Conservation (phyloP, 2,113 vertebrate species). For the Microcebus murinus region DNA sequence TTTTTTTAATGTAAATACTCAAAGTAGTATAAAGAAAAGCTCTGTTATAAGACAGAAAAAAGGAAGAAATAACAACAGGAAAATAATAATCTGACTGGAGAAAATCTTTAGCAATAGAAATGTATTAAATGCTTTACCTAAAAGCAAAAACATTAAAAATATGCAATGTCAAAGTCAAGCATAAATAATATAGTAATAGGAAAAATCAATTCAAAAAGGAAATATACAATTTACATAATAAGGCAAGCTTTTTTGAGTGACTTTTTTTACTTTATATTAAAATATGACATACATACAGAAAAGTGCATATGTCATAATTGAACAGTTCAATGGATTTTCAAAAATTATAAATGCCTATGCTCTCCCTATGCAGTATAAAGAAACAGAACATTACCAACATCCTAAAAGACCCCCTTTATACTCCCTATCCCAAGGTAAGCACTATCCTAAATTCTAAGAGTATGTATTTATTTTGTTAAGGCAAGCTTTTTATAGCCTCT, state of each 20-base stretch:
- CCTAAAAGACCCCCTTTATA: neutral
- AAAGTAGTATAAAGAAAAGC: neutral
- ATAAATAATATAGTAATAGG: neutral
- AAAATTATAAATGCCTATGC: neutral
- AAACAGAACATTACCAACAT: neutral
- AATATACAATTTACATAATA: neutral
- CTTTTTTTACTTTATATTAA: neutral
- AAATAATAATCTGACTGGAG: neutral
- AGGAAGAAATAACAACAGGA: neutral
- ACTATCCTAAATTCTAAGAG: neutral
- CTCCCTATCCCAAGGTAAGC: neutral
- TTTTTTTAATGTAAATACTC: neutral
- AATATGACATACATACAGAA: neutral
- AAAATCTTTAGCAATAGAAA: slow-evolving; percentile 1
- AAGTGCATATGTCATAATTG: neutral
- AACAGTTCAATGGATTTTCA: neutral
- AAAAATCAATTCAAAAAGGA: neutral
- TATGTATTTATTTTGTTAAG: neutral
- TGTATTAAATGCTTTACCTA: neutral
- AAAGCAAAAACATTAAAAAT: neutral
- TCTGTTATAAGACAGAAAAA: neutral
- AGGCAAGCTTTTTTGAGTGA: neutral
- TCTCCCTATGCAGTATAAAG: neutral
- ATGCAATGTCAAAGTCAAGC: neutral
- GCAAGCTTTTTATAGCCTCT: neutral